Evolutionary conservation across 1,140 invertebrate genomes (phyloP).

Genomic region (Matsumurasca onukii): DNA sequence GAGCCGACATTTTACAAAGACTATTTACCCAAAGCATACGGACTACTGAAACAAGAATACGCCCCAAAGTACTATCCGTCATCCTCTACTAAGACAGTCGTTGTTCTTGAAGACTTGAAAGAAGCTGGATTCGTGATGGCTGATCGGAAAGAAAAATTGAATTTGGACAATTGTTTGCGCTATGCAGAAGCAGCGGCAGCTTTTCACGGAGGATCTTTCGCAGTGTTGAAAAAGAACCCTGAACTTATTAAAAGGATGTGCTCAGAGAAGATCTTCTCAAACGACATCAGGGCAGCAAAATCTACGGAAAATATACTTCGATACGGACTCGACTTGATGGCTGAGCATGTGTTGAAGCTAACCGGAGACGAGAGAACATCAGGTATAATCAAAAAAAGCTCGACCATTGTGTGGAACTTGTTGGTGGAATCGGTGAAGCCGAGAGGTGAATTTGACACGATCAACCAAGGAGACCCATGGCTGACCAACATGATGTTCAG

Average conservation of each 20-base stretch:
- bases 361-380: not conserved
- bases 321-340: not conserved
- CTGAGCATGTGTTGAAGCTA: not conserved
- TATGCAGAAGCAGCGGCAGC: slow-evolving; percentile 3
- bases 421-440: not conserved
- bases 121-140: slow-evolving; percentile 2
- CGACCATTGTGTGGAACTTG: not conserved
- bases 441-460: slow-evolving; percentile 51
- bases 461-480: slow-evolving; percentile 67
- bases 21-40: not conserved
- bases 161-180: not conserved
- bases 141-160: slow-evolving; percentile 8
- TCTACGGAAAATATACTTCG: not conserved
- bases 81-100: not conserved
- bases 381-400: not conserved
- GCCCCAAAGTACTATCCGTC: slow-evolving; percentile 2
- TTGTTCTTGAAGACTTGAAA: slow-evolving; percentile 11
- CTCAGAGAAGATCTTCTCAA: slow-evolving; percentile 6
- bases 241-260: not conserved
- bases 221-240: slow-evolving; percentile 9
- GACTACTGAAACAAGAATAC: not conserved
- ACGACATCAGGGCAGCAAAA: not conserved
- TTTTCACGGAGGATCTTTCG: not conserved
- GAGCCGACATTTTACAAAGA: slow-evolving; percentile 7
- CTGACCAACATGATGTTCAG: slow-evolving; percentile 65